These are phyloP conservation scores for Micromesistius poutassou DNA, from an alignment of 2,797 vertebrate species.

Conservation along the genomic window DNA sequence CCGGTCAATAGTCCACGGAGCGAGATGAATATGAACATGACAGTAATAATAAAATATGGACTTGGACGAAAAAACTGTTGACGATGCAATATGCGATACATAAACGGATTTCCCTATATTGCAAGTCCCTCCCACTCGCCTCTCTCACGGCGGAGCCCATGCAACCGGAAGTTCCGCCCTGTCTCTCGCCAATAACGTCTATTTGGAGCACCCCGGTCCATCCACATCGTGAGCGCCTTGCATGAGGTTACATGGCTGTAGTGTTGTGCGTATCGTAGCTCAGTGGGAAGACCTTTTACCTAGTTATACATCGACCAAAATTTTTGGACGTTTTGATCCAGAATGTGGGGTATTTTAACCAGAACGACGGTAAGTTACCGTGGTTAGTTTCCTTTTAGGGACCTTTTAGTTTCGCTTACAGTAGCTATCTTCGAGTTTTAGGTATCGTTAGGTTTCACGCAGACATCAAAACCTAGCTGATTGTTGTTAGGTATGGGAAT, in stretches of 20 bases:
- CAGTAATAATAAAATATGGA: background rate
- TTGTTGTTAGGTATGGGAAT: background rate
- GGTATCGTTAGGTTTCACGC: background rate
- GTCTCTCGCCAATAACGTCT: background rate
- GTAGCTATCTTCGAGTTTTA: background rate
- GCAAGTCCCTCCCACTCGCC: background rate
- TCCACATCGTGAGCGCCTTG: background rate
- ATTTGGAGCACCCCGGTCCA: background rate
- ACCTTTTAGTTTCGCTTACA: background rate
- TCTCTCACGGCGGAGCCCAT: background rate
- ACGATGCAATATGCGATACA: background rate
- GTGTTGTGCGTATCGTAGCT: background rate
- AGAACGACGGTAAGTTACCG: slow-evolving; percentile 78
- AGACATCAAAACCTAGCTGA: background rate
- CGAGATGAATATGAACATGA: background rate
- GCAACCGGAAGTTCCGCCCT: background rate
- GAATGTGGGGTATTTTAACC: slow-evolving; percentile 77
- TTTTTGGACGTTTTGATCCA: slow-evolving; percentile 49
- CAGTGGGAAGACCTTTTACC: background rate
- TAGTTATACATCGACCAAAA: background rate
- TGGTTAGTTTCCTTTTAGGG: background rate
- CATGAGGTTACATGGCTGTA: background rate
- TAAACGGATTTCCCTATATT: background rate
- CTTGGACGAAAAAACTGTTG: background rate
- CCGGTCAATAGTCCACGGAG: background rate